Evolutionary conservation across 2,113 vertebrate species (phyloP).

Genomic region (Psilopogon haemacephalus): DNA sequence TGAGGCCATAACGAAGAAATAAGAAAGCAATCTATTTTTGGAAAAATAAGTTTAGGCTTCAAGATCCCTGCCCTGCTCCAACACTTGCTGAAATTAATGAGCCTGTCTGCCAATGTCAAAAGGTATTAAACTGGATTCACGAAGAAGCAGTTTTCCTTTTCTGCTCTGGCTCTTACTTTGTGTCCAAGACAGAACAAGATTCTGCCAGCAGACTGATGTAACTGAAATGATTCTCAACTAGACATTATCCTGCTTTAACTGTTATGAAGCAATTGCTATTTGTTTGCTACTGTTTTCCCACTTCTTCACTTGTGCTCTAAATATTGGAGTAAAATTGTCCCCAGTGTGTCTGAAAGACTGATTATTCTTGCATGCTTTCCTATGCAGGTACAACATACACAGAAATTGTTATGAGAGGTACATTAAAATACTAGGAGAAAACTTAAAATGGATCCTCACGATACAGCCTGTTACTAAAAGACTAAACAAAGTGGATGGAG

Average conservation of each 20-base stretch:
- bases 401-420: not conserved
- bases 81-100: not conserved
- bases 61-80: conserved; percentile 8
- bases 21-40: conserved; percentile 33
- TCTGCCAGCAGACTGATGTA: not conserved
- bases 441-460: not conserved
- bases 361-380: not conserved
- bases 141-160: not conserved
- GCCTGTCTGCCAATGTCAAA: not conserved
- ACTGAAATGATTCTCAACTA: not conserved
- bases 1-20: conserved; percentile 40
- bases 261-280: not conserved
- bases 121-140: not conserved
- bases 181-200: not conserved
- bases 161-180: not conserved
- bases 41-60: conserved; percentile 24
- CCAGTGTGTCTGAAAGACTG: not conserved
- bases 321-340: not conserved
- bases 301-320: not conserved
- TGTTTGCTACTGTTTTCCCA: not conserved
- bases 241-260: not conserved
- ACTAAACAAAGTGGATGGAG: not conserved
- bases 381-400: not conserved
- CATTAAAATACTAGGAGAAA: not conserved
- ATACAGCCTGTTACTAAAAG: conserved; percentile 38